Evolutionary conservation across 2,113 vertebrate species (phyloP).

Genomic region (Tragulus kanchil): DNA sequence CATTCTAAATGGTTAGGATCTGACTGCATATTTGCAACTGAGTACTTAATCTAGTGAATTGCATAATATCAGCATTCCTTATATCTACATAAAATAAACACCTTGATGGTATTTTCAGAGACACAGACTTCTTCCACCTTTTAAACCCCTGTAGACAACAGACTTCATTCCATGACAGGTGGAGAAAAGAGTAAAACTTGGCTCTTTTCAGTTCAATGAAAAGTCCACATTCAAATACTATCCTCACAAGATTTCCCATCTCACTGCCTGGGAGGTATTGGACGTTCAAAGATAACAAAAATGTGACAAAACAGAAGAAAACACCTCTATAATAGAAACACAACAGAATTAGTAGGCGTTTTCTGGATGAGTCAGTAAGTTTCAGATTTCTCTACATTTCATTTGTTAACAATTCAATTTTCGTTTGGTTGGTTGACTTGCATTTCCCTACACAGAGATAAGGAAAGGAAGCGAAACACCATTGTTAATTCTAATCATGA

Average conservation of each 20-base stretch:
- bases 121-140: slow-evolving; percentile 48
- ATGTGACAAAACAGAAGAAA: background rate
- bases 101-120: slow-evolving; percentile 34
- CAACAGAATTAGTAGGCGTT: background rate
- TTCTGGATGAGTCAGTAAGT: background rate
- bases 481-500: slow-evolving; percentile 20
- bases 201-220: background rate
- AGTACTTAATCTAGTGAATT: slow-evolving; percentile 2
- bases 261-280: background rate
- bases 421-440: background rate
- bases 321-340: background rate
- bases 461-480: background rate
- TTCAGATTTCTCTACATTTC: background rate
- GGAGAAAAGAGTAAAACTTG: background rate
- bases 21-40: slow-evolving; percentile 25
- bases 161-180: too few species aligned
- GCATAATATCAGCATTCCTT: slow-evolving; percentile 24
- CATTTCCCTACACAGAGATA: background rate
- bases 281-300: background rate
- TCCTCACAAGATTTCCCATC: background rate
- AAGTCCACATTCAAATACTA: background rate
- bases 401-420: background rate
- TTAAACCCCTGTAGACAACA: slow-evolving; percentile 59
- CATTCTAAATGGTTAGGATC: slow-evolving; percentile 23
- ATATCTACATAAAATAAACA: slow-evolving; percentile 36